Percentiles rank a stretch among this genome's conserved stretches.
Evolutionary conservation across 2,113 vertebrate species (phyloP).

Genomic region (Centropus bengalensis): DNA sequence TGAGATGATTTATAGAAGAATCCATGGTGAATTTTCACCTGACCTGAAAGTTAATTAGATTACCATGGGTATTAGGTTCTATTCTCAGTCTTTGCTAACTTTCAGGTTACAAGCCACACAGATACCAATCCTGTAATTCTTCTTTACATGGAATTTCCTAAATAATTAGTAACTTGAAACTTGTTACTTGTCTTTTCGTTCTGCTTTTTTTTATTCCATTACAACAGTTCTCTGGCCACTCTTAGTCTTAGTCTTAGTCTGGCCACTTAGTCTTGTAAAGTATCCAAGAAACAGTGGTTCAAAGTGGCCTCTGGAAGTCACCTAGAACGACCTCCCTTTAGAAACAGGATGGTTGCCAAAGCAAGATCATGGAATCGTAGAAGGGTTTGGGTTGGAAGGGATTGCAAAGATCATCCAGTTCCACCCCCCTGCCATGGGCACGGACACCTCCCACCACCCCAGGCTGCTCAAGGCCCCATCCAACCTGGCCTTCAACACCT

Average conservation of each 20-base stretch:
- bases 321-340: not conserved
- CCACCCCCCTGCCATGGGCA: too few species aligned
- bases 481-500: too few species aligned
- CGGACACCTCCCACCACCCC: too few species aligned
- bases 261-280: not conserved
- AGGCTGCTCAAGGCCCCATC: too few species aligned
- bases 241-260: too few species aligned
- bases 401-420: too few species aligned
- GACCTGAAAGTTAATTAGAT: constrained; percentile 73
- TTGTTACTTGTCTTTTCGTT: not conserved
- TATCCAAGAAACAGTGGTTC: not conserved
- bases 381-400: too few species aligned
- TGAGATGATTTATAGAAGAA: constrained; percentile 52
- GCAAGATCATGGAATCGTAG: not conserved
- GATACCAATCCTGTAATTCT: not conserved
- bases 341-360: constrained; percentile 17
- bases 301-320: not conserved
- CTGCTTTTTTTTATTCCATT: not conserved
- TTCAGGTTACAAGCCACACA: not conserved
- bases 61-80: constrained; percentile 4
- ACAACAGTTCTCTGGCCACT: not conserved
- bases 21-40: constrained; percentile 52
- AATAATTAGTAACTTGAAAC: not conserved
- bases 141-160: not conserved
- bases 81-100: not conserved